phyloP scores from a whole-genome alignment of 2,888 invertebrate genomes.

The Tetropium fuscum region DNA sequence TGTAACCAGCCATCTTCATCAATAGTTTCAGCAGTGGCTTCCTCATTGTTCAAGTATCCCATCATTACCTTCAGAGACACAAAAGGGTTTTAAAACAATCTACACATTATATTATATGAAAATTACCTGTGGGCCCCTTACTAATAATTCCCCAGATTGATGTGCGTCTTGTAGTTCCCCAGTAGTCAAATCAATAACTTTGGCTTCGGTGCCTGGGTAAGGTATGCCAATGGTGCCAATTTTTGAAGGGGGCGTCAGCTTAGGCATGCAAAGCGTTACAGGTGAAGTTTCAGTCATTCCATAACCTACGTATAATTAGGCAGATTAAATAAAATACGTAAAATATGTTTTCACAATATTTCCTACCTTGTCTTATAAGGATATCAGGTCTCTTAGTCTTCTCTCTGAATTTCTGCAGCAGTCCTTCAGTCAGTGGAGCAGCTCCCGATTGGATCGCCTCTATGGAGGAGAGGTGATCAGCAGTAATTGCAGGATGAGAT shows the following conservation, averaged over 20 bases:
- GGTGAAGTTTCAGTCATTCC: conserved; percentile 80
- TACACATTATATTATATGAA: background rate
- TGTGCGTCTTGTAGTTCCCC: conserved; percentile 72
- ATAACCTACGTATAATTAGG: conserved; percentile 68
- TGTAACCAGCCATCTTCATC: conserved; percentile 84
- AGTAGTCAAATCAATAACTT: conserved; percentile 71
- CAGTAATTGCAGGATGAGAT: conserved; percentile 76
- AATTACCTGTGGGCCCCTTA: conserved; percentile 79
- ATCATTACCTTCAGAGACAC: conserved; percentile 73
- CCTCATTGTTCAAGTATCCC: conserved; percentile 82
- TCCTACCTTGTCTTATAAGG: conserved; percentile 61
- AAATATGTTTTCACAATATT: background rate
- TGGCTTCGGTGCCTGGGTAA: conserved; percentile 76
- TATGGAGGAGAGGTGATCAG: conserved; percentile 75
- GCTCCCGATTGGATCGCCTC: conserved; percentile 78
- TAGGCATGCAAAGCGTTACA: conserved; percentile 72
- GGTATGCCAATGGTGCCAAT: conserved; percentile 78
- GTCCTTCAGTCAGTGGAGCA: conserved; percentile 76
- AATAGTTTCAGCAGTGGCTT: conserved; percentile 79
- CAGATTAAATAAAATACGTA: background rate
- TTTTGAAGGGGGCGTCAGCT: conserved; percentile 71
- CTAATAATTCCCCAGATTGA: conserved; percentile 77
- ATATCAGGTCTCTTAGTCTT: conserved; percentile 63
- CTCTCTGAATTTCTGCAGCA: conserved; percentile 73
- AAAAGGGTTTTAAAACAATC: conserved; percentile 52